A percentile compares a stretch with the other conserved stretches of the same genome.
Conservation (phyloP, 2,797 vertebrate genomes). For the Falco novaeseelandiae region DNA sequence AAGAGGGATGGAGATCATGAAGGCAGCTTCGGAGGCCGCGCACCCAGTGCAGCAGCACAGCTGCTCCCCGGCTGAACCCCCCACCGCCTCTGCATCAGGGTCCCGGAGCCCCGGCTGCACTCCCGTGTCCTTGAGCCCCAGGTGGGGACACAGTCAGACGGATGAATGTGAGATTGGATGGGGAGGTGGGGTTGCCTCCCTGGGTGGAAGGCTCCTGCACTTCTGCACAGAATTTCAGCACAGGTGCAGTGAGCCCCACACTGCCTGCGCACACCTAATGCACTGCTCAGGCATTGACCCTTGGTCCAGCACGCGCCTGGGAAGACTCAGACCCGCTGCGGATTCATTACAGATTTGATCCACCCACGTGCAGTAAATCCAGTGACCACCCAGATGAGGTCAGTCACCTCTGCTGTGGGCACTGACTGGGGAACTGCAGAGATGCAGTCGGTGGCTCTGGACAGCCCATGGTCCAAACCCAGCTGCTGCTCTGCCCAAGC, state of each 20-base stretch:
- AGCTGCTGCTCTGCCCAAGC: neutral
- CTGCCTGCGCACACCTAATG: neutral
- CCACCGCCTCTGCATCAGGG: fast-evolving
- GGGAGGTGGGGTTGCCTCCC: fast-evolving
- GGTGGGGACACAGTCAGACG: fast-evolving
- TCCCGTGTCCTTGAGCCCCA: neutral
- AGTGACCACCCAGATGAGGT: neutral
- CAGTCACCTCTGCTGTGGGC: neutral
- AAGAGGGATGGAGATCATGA: fast-evolving
- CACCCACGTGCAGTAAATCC: neutral
- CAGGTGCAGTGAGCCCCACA: fast-evolving
- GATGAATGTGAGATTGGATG: fast-evolving
- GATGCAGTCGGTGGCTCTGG: neutral
- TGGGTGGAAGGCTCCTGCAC: neutral
- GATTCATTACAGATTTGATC: fast-evolving
- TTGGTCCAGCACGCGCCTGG: neutral
- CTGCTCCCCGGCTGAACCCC: neutral
- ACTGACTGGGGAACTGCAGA: neutral
- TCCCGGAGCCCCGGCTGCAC: neutral
- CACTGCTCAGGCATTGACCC: neutral
- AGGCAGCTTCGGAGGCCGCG: neutral
- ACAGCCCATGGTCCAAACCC: neutral
- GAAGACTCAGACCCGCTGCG: neutral
- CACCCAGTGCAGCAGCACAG: neutral
- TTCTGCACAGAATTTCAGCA: neutral